Base-by-base conservation (phyloP, 2,113 vertebrate species). In the Empidonax alnorum region DNA sequence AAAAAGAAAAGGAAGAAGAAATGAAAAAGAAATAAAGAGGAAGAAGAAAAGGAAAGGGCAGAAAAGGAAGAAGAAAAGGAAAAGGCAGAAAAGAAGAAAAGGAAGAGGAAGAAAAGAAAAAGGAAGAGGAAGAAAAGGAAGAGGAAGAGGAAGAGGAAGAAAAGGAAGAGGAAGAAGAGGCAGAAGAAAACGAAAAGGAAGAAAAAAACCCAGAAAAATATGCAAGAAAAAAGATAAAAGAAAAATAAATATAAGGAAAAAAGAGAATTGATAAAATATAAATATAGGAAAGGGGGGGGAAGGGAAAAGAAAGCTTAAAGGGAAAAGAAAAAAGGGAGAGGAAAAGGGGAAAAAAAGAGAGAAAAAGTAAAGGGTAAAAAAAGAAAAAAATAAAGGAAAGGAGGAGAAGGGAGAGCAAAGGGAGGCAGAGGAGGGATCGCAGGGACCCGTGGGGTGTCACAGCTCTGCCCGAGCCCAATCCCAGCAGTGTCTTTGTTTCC, bases 281-380 rank as follows among this genome's bases (percentile, higher is more conserved):
- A 56, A 33, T n/a, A n/a, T 22, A 56, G 31, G 31, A 33, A 56
- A 56, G 22, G 31, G 20, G 31, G 19, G 16, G 35, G 10, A 59
- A 31, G 7, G 31, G 9, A 3, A 24, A 14, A 19, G 9, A 2
- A 3, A 3, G 15, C 7, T 8, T 9, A 0, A 7, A 10, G 7
- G 4, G 1, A 7, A 4, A 6, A 9, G 1, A 2, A 2, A 24
- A 20, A 14, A 8, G 7, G 1, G 5, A 6, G 8, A 37, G 12
- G 1, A 28, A 46, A 4, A 9, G 7, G 2, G 12, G 15, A 14
- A 2, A 7, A 14, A 8, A 20, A 19, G 19, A 18, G 42, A 41
- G 39, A 12, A 44, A 44, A 44, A 3, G 17, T 44, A 17, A 44
- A 44, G 42, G 42, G 16, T 7, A 23, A 9, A 19, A 6, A 19